phyloP scores from a whole-genome alignment of 2,888 invertebrate genomes.

The Tridacna crocea region DNA sequence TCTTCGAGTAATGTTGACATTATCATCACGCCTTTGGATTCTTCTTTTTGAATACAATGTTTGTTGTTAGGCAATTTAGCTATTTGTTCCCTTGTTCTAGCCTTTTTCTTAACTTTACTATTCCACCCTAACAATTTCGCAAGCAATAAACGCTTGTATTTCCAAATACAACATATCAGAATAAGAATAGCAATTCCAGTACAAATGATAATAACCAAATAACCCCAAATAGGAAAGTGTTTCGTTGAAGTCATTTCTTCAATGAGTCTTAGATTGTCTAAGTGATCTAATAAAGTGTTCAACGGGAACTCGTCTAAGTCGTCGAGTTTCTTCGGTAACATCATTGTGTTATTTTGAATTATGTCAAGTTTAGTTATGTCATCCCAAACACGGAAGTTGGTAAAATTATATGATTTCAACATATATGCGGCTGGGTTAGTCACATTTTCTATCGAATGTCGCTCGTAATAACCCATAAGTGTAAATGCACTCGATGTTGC shows the following conservation, averaged over 20 bases:
- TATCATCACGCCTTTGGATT: no score
- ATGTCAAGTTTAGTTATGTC: not conserved
- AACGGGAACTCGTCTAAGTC: slow-evolving; percentile 7
- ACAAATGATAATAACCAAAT: slow-evolving; percentile 7
- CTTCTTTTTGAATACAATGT: not conserved
- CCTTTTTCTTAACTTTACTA: not conserved
- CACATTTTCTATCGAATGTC: not conserved
- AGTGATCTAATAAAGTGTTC: not conserved
- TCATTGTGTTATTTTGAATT: slow-evolving; percentile 2
- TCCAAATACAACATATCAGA: not conserved
- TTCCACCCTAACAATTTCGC: not conserved
- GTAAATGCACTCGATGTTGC: slow-evolving; percentile 3
- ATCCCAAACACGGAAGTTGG: not conserved
- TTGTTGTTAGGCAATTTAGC: not conserved
- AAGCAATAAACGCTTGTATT: not conserved
- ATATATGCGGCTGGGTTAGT: slow-evolving; percentile 2
- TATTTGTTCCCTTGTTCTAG: slow-evolving; percentile 5
- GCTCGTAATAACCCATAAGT: slow-evolving; percentile 8
- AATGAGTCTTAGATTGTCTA: not conserved
- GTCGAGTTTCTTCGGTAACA: not conserved
- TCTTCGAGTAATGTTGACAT: slow-evolving; percentile 1
- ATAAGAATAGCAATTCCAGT: not conserved
- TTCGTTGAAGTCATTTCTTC: not conserved
- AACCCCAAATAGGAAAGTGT: slow-evolving; percentile 4
- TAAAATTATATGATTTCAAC: not conserved